These are phyloP conservation scores for Encarsia formosa DNA, from an alignment of 2,888 invertebrate species.

Conservation along the genomic window DNA sequence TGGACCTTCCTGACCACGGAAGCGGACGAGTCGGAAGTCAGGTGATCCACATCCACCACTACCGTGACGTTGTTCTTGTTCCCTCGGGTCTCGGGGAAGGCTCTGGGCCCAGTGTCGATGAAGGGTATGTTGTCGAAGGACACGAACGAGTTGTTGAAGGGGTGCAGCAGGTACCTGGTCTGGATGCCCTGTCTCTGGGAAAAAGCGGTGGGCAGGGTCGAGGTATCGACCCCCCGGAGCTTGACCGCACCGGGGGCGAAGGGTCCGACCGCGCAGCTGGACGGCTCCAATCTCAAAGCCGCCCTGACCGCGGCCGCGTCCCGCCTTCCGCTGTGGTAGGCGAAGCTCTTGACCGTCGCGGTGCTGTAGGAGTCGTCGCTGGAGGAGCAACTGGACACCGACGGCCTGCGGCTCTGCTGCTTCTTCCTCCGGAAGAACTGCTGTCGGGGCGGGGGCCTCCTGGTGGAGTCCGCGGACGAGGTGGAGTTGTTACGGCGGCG, in stretches of 20 bases:
- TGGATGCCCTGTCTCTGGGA: slow-evolving; percentile 38
- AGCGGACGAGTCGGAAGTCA: slow-evolving; percentile 9
- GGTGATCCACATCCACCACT: neutral
- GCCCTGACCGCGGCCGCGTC: slow-evolving; percentile 3
- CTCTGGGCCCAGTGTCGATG: slow-evolving; percentile 27
- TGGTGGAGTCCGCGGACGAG: slow-evolving; percentile 11
- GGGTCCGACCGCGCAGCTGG: slow-evolving; percentile 38
- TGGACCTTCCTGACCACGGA: slow-evolving; percentile 53
- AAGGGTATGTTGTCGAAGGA: slow-evolving; percentile 40
- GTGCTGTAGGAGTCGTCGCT: slow-evolving; percentile 68
- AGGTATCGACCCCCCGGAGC: slow-evolving; percentile 33
- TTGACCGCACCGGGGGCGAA: slow-evolving; percentile 43
- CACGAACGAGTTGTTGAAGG: slow-evolving; percentile 30
- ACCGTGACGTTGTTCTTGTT: neutral
- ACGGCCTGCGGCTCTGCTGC: slow-evolving; percentile 39
- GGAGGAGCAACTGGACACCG: slow-evolving; percentile 43
- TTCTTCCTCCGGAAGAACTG: slow-evolving; percentile 12
- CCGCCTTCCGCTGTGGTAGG: slow-evolving; percentile 59
- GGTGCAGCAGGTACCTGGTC: slow-evolving; percentile 43
- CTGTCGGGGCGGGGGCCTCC: slow-evolving; percentile 18
- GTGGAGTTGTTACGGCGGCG: slow-evolving; percentile 42
- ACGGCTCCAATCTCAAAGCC: slow-evolving; percentile 21
- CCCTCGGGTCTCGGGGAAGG: slow-evolving; percentile 7
- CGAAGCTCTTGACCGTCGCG: slow-evolving; percentile 69
- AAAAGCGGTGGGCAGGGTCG: slow-evolving; percentile 39